Conservation (phyloP, 2,888 invertebrate genomes). For the Agriotes lineatus region DNA sequence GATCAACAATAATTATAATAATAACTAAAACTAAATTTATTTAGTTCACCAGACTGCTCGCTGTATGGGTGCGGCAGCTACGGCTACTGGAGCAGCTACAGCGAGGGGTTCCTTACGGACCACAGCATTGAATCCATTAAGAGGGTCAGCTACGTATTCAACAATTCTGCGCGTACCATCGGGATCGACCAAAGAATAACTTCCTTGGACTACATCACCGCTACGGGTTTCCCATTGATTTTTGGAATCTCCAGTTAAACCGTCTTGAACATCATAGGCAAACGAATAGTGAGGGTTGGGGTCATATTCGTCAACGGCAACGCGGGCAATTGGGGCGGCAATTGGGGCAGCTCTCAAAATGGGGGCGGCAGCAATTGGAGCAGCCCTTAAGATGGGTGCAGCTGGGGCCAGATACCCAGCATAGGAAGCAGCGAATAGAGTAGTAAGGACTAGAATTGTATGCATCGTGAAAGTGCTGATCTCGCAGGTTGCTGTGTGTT, state of each 20-base stretch:
- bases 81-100: no score
- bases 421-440: no score
- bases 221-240: slow-evolving; percentile 68
- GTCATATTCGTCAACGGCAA: slow-evolving; percentile 65
- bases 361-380: slow-evolving; percentile 40
- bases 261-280: slow-evolving; percentile 71
- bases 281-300: slow-evolving; percentile 71
- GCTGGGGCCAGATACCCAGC: no score
- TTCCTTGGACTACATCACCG: slow-evolving; percentile 70
- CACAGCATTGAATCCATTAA: slow-evolving; percentile 75
- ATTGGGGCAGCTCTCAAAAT: slow-evolving; percentile 55
- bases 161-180: slow-evolving; percentile 69
- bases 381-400: no score
- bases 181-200: slow-evolving; percentile 69
- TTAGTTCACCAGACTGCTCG: no score
- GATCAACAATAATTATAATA: no score
- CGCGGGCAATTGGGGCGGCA: slow-evolving; percentile 61
- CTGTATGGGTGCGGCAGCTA: slow-evolving; percentile 59
- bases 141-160: slow-evolving; percentile 72
- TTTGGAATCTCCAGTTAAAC: slow-evolving; percentile 69
- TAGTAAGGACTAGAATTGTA: no score
- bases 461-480: no score
- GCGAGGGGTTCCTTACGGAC: slow-evolving; percentile 73
- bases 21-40: no score
- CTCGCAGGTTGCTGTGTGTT: no score